Conservation (phyloP, 2,888 invertebrate genomes). For the Alloplasta piceator region DNA sequence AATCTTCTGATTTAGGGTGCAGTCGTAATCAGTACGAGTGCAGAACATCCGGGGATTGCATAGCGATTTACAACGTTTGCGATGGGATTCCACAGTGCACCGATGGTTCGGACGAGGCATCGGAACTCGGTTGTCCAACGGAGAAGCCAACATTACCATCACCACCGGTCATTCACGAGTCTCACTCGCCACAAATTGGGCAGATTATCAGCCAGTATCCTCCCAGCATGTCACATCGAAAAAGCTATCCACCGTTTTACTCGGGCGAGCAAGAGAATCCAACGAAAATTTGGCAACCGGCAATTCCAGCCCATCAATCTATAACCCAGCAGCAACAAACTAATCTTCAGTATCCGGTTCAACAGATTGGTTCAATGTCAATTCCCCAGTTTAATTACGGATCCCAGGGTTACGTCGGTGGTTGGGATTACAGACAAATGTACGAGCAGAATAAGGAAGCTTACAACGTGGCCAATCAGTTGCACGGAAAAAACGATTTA, state of each 20-base stretch:
- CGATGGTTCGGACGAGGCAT: constrained; percentile 96
- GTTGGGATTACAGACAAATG: constrained; percentile 77
- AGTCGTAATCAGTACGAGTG: constrained; percentile 95
- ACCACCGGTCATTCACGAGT: constrained; percentile 71
- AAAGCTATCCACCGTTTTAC: constrained; percentile 74
- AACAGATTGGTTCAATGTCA: constrained; percentile 67
- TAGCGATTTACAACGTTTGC: constrained; percentile 97
- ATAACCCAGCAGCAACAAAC: constrained; percentile 71
- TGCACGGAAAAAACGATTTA: constrained; percentile 71
- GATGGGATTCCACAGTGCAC: constrained; percentile 96
- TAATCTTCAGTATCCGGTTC: constrained; percentile 73
- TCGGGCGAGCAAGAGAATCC: constrained; percentile 70
- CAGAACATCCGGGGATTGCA: constrained; percentile 93
- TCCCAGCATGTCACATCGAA: constrained; percentile 74
- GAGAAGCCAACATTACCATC: constrained; percentile 83
- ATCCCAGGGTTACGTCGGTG: constrained; percentile 68
- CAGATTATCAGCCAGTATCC: constrained; percentile 74
- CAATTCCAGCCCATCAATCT: constrained; percentile 70
- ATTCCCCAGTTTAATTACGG: constrained; percentile 72
- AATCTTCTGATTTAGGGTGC: constrained; percentile 84
- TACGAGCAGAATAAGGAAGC: constrained; percentile 77
- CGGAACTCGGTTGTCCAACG: constrained; percentile 90
- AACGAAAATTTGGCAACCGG: constrained; percentile 73
- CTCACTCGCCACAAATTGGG: constrained; percentile 66
- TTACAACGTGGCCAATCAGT: constrained; percentile 70